Evolutionary conservation across 2,797 vertebrate species (phyloP).

Genomic region (Gila robusta): DNA sequence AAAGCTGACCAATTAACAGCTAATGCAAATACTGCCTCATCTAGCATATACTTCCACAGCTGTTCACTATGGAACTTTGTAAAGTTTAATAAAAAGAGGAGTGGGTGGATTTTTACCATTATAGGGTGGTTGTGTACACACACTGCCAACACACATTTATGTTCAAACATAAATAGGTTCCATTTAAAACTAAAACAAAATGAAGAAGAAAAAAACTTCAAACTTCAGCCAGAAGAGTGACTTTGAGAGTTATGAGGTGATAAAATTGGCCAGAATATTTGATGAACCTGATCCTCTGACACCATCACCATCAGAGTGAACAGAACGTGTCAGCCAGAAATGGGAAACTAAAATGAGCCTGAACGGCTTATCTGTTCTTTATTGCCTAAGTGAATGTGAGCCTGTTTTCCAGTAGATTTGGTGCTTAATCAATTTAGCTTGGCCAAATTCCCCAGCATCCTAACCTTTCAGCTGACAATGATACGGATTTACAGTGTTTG

Average conservation of each 20-base stretch:
- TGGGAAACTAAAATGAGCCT: neutral
- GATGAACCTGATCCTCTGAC: neutral
- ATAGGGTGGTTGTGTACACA: too few species aligned
- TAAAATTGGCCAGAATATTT: neutral
- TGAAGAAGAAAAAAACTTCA: neutral
- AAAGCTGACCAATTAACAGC: too few species aligned
- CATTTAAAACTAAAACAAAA: neutral
- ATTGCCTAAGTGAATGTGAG: conserved; percentile 32
- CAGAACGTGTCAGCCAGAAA: conserved; percentile 20
- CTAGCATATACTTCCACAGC: neutral
- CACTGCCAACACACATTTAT: too few species aligned
- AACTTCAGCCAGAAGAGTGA: neutral
- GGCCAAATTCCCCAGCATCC: conserved; percentile 36
- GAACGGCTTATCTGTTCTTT: neutral
- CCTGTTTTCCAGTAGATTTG: conserved; percentile 47
- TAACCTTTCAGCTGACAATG: conserved; percentile 38
- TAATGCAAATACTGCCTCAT: neutral
- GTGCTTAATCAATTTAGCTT: conserved; percentile 35
- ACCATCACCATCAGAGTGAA: neutral
- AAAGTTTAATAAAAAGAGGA: neutral
- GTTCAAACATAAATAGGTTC: too few species aligned
- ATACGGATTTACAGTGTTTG: conserved; percentile 36
- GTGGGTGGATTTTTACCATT: too few species aligned
- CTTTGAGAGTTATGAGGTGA: neutral
- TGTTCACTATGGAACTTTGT: neutral